These are phyloP conservation scores for Tragelaphus strepsiceros DNA, from an alignment of 2,113 vertebrate species.

Conservation along the genomic window DNA sequence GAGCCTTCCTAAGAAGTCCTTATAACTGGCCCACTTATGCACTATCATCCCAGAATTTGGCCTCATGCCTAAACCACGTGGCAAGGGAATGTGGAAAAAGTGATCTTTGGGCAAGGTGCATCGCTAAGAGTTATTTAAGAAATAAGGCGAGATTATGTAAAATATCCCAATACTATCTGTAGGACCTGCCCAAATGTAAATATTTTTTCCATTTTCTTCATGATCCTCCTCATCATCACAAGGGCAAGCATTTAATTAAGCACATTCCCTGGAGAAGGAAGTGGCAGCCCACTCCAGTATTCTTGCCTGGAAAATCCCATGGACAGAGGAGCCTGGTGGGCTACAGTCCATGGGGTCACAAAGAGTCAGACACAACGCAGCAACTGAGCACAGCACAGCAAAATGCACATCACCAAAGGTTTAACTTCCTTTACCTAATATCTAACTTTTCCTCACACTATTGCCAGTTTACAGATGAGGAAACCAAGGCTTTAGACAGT, in stretches of 20 bases:
- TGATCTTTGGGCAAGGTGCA: not conserved
- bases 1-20: not conserved
- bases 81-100: not conserved
- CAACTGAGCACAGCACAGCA: not conserved
- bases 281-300: not conserved
- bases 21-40: not conserved
- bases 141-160: not conserved
- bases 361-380: fast-evolving
- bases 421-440: not conserved
- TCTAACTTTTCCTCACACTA: not conserved
- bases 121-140: not conserved
- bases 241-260: not conserved
- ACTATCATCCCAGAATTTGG: not conserved
- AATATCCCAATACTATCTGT: not conserved
- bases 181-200: not conserved
- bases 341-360: not conserved
- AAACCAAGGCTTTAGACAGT: not conserved
- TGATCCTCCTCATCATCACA: not conserved
- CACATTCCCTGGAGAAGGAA: not conserved
- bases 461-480: not conserved
- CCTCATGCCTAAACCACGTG: not conserved
- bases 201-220: not conserved
- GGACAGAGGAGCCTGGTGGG: not conserved
- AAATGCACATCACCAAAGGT: not conserved
- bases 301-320: not conserved